phyloP scores from a whole-genome alignment of 2,113 vertebrate genomes.

The Onychorhynchus coronatus region DNA sequence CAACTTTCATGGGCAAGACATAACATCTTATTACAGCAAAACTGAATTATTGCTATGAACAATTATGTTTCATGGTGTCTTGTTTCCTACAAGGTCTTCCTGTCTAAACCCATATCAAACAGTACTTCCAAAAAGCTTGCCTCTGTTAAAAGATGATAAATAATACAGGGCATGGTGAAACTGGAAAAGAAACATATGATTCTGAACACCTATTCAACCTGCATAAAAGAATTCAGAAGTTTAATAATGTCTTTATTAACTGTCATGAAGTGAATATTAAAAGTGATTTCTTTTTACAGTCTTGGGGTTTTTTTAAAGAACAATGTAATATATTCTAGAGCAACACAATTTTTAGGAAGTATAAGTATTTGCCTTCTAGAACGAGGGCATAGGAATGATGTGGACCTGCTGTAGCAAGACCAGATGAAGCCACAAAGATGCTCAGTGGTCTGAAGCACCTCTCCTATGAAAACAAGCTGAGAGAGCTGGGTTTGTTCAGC shows the following conservation, averaged over 20 bases:
- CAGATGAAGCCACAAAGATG: not conserved
- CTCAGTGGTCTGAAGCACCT: not conserved
- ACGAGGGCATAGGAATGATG: not conserved
- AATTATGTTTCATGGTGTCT: not conserved
- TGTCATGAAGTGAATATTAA: not conserved
- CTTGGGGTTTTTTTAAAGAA: fast-evolving
- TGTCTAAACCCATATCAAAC: not conserved
- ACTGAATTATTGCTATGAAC: not conserved
- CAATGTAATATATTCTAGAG: not conserved
- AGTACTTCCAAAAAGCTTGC: not conserved
- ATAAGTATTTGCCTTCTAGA: not conserved
- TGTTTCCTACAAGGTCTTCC: not conserved
- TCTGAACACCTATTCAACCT: not conserved
- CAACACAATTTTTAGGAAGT: not conserved
- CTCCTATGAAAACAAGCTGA: not conserved
- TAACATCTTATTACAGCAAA: not conserved
- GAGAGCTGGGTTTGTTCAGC: not conserved
- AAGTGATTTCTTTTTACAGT: not conserved
- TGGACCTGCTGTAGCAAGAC: not conserved
- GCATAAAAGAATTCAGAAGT: not conserved
- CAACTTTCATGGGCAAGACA: not conserved
- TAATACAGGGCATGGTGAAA: not conserved
- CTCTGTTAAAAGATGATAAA: not conserved
- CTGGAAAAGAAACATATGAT: not conserved
- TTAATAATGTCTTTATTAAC: not conserved